Conservation (phyloP, 2,797 vertebrate genomes). For the Pangasius sanitwongsei region DNA sequence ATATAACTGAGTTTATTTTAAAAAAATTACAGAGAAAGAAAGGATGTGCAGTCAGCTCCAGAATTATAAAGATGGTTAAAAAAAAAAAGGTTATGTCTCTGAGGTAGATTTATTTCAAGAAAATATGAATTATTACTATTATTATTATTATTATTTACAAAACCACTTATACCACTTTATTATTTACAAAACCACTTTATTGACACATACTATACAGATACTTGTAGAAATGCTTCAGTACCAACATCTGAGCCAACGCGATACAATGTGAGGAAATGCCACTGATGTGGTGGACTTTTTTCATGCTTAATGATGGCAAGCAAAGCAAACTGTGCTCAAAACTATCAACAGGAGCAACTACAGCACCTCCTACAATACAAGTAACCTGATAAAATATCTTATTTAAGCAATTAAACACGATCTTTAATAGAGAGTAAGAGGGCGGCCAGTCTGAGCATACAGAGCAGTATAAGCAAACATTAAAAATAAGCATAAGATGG, state of each 20-base stretch:
- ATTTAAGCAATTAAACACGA: too few species aligned
- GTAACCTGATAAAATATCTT: neutral
- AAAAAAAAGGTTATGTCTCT: neutral
- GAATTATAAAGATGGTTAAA: neutral
- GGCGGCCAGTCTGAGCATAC: too few species aligned
- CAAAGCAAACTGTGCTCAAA: neutral
- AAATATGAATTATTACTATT: too few species aligned
- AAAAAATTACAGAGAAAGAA: neutral
- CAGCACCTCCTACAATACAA: neutral
- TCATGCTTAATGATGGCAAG: neutral
- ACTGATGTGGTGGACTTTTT: neutral
- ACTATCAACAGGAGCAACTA: neutral
- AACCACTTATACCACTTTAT: too few species aligned
- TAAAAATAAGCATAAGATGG: too few species aligned
- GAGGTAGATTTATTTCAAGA: neutral
- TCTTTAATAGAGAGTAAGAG: too few species aligned
- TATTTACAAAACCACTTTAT: neutral
- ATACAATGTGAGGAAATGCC: neutral
- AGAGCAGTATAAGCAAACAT: too few species aligned
- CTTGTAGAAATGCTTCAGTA: neutral
- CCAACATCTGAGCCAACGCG: neutral
- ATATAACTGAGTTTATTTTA: neutral
- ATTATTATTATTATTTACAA: too few species aligned
- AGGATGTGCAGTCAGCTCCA: neutral
- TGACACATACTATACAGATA: neutral